Evolutionary conservation across 1,140 invertebrate genomes (phyloP).

Genomic region (Eubasilissa regina): DNA sequence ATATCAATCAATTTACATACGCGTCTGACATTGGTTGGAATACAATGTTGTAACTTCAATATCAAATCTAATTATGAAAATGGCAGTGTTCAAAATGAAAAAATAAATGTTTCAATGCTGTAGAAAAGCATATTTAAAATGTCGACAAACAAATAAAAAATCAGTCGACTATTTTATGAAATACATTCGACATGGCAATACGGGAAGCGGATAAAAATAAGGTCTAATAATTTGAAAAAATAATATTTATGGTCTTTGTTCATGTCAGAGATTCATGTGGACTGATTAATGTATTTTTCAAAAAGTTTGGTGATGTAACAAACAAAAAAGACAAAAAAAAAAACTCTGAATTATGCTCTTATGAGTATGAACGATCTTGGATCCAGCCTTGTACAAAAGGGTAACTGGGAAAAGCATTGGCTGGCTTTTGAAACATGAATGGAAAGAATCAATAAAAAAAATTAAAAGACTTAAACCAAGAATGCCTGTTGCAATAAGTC

Average conservation of each 20-base stretch:
- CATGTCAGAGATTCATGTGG: not conserved
- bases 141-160: no score
- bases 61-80: no score
- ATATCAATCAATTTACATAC: no score
- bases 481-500: slow-evolving; percentile 53
- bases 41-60: no score
- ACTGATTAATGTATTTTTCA: slow-evolving; percentile 43
- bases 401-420: slow-evolving; percentile 29
- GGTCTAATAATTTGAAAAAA: not conserved
- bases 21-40: no score
- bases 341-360: slow-evolving; percentile 35
- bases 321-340: slow-evolving; percentile 24
- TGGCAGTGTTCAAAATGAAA: no score
- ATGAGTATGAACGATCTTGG: slow-evolving; percentile 1
- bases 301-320: not conserved
- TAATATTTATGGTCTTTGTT: no score
- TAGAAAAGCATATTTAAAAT: no score
- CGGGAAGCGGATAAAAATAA: slow-evolving; percentile 5
- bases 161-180: no score
- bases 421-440: slow-evolving; percentile 20
- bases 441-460: slow-evolving; percentile 50
- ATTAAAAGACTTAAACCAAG: slow-evolving; percentile 52
- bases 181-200: not conserved
- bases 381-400: slow-evolving; percentile 30
- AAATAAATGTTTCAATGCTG: no score